phyloP scores from a whole-genome alignment of 2,888 invertebrate species.

The Cataglyphis cursor region DNA sequence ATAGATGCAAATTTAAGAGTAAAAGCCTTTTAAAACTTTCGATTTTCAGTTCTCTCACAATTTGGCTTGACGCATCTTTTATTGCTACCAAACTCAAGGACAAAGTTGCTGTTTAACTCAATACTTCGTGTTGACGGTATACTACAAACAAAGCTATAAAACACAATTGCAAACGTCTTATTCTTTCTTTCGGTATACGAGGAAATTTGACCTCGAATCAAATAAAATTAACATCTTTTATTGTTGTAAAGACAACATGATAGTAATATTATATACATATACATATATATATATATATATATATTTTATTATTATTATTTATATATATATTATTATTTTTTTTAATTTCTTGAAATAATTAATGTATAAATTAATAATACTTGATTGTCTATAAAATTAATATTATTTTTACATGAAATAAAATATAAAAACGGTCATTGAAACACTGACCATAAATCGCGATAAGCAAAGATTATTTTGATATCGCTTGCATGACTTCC shows the following conservation, averaged over 20 bases:
- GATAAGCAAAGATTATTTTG: neutral
- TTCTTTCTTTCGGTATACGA: slow-evolving; percentile 75
- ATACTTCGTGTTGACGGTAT: slow-evolving; percentile 79
- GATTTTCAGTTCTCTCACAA: slow-evolving; percentile 58
- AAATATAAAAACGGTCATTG: slow-evolving; percentile 29
- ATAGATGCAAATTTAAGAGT: slow-evolving; percentile 76
- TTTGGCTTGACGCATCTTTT: slow-evolving; percentile 66
- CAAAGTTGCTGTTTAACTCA: slow-evolving; percentile 82
- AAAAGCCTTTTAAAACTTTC: slow-evolving; percentile 55
- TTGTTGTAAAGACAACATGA: neutral
- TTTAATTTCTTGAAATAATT: neutral
- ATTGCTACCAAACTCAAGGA: slow-evolving; percentile 82
- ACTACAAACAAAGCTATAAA: slow-evolving; percentile 85
- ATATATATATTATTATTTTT: neutral
- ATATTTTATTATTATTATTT: neutral
- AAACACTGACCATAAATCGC: neutral
- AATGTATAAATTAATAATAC: neutral
- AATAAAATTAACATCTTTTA: slow-evolving; percentile 4
- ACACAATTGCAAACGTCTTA: slow-evolving; percentile 72
- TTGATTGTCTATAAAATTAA: neutral
- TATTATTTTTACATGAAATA: slow-evolving; percentile 33
- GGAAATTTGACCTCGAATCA: slow-evolving; percentile 57
- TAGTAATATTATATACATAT: neutral
- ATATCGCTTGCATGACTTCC: neutral
- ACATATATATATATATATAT: neutral